Percentiles rank a stretch among this genome's conserved stretches.
These are phyloP conservation scores for Brachypalpus laphriformis DNA, from an alignment of 2,888 invertebrate genomes.

Conservation along the genomic window DNA sequence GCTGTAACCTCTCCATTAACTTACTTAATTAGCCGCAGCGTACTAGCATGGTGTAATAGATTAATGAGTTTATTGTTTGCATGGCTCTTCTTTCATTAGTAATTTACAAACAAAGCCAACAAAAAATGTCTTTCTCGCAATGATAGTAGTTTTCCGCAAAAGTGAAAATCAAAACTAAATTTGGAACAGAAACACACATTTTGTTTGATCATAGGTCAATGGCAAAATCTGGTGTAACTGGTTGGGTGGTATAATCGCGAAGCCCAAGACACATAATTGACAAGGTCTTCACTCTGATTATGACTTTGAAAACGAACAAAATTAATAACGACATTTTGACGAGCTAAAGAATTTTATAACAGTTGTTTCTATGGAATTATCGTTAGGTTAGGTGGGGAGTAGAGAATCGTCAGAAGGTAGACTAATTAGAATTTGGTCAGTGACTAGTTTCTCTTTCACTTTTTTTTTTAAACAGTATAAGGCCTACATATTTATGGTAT, in stretches of 20 bases:
- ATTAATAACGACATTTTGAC: conserved; percentile 44
- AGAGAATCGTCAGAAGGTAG: neutral
- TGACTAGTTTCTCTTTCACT: too few relatives aligned
- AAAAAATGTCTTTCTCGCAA: neutral
- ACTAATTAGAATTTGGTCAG: neutral
- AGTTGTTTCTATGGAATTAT: neutral
- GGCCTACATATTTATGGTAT: too few relatives aligned
- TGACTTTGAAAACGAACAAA: conserved; percentile 18
- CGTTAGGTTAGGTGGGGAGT: neutral
- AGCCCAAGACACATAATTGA: conserved; percentile 9
- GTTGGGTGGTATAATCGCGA: conserved; percentile 36
- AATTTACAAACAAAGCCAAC: neutral
- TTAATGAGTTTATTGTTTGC: neutral
- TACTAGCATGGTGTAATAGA: conserved; percentile 8
- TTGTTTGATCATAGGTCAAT: conserved; percentile 45
- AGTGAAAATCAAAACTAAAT: conserved; percentile 3
- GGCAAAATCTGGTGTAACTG: conserved; percentile 44
- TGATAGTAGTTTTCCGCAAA: conserved; percentile 18
- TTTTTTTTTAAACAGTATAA: too few relatives aligned
- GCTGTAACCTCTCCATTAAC: conserved; percentile 20
- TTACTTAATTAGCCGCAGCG: conserved; percentile 30
- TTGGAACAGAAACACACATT: neutral
- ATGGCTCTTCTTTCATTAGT: conserved; percentile 11
- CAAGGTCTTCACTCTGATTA: conserved; percentile 47
- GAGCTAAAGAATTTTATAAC: conserved; percentile 26